phyloP scores from a whole-genome alignment of 2,113 vertebrate species.

The Fregata magnificens region DNA sequence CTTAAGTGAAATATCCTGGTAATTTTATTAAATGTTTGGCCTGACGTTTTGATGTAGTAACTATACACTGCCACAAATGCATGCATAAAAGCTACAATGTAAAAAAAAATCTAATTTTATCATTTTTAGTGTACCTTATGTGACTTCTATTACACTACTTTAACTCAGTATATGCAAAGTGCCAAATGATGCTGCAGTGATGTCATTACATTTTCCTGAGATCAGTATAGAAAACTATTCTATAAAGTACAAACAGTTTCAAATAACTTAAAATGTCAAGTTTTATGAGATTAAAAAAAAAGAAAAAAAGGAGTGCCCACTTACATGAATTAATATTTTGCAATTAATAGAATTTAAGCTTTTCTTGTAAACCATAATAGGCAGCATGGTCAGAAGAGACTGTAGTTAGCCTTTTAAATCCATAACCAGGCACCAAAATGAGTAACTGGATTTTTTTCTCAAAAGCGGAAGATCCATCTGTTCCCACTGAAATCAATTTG shows the following conservation, averaged over 20 bases:
- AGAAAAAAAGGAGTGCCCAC: background rate
- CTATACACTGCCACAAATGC: background rate
- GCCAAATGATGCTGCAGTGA: background rate
- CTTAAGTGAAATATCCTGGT: background rate
- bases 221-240: background rate
- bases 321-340: background rate
- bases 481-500: constrained; percentile 17
- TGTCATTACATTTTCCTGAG: background rate
- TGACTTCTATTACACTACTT: background rate
- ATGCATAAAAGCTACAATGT: background rate
- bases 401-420: background rate
- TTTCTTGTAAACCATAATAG: background rate
- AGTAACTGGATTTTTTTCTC: background rate
- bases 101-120: background rate
- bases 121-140: background rate
- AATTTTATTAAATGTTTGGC: background rate
- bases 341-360: background rate
- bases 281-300: background rate
- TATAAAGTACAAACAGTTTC: background rate
- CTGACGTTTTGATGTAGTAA: background rate
- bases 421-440: background rate
- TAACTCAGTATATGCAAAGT: background rate
- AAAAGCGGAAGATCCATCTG: background rate
- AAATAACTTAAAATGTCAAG: background rate
- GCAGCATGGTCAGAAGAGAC: background rate